phyloP scores from a whole-genome alignment of 2,797 vertebrate species.

The Menidia menidia region DNA sequence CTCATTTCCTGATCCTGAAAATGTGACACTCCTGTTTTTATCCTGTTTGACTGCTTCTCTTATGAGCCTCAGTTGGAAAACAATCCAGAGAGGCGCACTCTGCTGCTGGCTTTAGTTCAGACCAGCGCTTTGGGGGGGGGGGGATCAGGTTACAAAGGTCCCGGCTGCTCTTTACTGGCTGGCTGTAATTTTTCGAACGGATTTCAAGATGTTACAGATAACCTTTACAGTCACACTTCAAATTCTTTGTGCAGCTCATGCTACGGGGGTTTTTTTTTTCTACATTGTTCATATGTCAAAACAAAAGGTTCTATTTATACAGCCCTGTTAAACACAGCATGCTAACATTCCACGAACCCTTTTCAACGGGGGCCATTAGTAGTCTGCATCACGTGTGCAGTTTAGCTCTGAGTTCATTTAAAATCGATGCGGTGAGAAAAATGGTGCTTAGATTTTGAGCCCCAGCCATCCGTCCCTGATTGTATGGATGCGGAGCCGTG shows the following conservation, averaged over 20 bases:
- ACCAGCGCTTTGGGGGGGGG: conserved; percentile 12
- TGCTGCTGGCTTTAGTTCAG: conserved; percentile 28
- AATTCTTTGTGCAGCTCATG: not conserved
- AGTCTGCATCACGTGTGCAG: conserved; percentile 24
- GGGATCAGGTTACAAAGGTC: conserved; percentile 24
- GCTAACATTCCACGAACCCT: conserved; percentile 8
- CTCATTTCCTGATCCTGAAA: conserved; percentile 8
- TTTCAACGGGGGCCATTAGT: conserved; percentile 24
- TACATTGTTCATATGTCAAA: conserved; percentile 23
- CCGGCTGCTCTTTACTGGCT: conserved; percentile 7
- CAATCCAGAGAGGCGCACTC: not conserved
- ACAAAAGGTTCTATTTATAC: conserved; percentile 43
- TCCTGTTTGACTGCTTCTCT: not conserved
- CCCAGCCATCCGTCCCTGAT: conserved; percentile 20
- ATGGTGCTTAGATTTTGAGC: conserved; percentile 26
- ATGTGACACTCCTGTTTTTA: conserved; percentile 19
- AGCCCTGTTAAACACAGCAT: conserved; percentile 20
- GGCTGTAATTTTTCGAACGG: not conserved
- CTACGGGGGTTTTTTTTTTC: too few relatives aligned
- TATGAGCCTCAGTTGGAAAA: not conserved
- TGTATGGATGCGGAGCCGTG: conserved; percentile 76
- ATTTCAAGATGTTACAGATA: conserved; percentile 19
- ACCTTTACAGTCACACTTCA: not conserved
- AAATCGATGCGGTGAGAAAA: conserved; percentile 36
- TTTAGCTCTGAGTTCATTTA: conserved; percentile 45